Conservation (phyloP, 1,140 invertebrate genomes). For the Drosophila guanche region DNA sequence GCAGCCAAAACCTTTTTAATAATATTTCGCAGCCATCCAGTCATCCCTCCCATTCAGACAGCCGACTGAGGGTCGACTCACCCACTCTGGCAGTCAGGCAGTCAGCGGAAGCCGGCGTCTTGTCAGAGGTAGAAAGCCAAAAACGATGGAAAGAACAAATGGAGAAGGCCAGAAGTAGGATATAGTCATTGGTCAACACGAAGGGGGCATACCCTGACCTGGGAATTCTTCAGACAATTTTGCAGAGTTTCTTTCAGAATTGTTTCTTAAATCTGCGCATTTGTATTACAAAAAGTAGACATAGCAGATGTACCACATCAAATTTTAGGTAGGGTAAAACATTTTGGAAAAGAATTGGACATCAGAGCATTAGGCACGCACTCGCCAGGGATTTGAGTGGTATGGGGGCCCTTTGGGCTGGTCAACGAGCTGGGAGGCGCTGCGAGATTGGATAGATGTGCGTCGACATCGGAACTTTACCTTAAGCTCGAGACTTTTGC, state of each 20-base stretch:
- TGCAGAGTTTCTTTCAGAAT: neutral
- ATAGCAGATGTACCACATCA: neutral
- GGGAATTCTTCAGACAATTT: too few relatives aligned
- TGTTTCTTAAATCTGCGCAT: too few relatives aligned
- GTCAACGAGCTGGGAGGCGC: constrained; percentile 26
- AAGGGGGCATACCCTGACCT: constrained; percentile 5
- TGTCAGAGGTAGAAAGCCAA: constrained; percentile 53
- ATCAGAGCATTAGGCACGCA: constrained; percentile 68
- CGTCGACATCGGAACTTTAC: constrained; percentile 39
- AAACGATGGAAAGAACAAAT: constrained; percentile 53
- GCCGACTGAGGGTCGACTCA: constrained; percentile 14
- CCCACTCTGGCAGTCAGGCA: constrained; percentile 12
- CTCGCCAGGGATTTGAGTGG: constrained; percentile 65
- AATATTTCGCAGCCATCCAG: constrained; percentile 46
- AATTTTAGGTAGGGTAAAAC: constrained; percentile 10
- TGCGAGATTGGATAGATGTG: neutral
- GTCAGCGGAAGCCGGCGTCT: constrained; percentile 40
- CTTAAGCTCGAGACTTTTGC: constrained; percentile 44
- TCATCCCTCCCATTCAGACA: constrained; percentile 8
- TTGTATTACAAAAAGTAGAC: neutral
- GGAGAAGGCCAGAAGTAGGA: constrained; percentile 17
- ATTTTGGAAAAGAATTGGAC: constrained; percentile 54
- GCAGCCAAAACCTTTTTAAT: constrained; percentile 73
- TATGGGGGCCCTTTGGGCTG: constrained; percentile 14
- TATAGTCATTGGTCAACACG: constrained; percentile 1